phyloP scores from a whole-genome alignment of 1,140 invertebrate genomes.

The Drosophila chauvacae region DNA sequence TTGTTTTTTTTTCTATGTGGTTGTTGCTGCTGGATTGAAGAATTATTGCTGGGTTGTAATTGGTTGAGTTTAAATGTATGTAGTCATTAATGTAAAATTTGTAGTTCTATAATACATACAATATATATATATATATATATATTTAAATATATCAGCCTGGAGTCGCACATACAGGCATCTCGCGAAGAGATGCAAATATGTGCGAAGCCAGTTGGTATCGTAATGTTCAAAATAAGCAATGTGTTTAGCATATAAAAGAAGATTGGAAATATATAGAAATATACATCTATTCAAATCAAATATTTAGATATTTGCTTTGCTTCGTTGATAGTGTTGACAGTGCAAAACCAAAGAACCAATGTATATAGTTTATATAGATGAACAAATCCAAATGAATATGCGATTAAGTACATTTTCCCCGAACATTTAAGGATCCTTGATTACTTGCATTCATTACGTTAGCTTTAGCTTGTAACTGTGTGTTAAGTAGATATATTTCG shows the following conservation, averaged over 20 bases:
- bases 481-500: slow-evolving; percentile 27
- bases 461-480: slow-evolving; percentile 34
- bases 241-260: slow-evolving; percentile 38
- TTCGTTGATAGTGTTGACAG: slow-evolving; percentile 13
- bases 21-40: slow-evolving; percentile 46
- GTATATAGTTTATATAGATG: slow-evolving; percentile 1
- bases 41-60: slow-evolving; percentile 50
- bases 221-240: slow-evolving; percentile 34
- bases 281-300: slow-evolving; percentile 13
- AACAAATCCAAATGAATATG: slow-evolving; percentile 39
- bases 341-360: slow-evolving; percentile 10
- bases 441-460: slow-evolving; percentile 19
- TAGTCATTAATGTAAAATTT: slow-evolving; percentile 79
- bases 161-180: slow-evolving; percentile 14
- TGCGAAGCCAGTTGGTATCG: slow-evolving; percentile 24
- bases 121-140: slow-evolving; percentile 27
- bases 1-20: slow-evolving; percentile 25
- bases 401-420: slow-evolving; percentile 62
- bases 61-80: slow-evolving; percentile 69
- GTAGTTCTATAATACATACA: slow-evolving; percentile 55
- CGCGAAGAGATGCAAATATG: slow-evolving; percentile 5
- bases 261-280: slow-evolving; percentile 35
- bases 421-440: slow-evolving; percentile 22
- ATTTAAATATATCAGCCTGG: slow-evolving; percentile 27
- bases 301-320: slow-evolving; percentile 19